A percentile compares a stretch with the other conserved stretches of the same genome.
These are phyloP conservation scores for Drosophila virilis DNA, from an alignment of 1,140 invertebrate genomes.

Conservation along the genomic window DNA sequence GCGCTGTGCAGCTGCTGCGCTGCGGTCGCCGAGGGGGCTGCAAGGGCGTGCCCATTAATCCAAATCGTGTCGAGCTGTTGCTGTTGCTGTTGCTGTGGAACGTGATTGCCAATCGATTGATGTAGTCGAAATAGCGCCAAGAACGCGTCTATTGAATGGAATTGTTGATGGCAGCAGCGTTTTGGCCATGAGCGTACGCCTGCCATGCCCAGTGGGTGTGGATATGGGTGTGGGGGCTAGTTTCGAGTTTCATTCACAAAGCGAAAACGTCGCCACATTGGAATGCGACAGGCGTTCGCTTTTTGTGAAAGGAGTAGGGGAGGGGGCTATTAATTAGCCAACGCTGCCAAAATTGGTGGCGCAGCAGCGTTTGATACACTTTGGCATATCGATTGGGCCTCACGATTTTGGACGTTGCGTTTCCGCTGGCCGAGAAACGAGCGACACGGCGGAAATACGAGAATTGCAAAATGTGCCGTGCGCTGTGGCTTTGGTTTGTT, in stretches of 20 bases:
- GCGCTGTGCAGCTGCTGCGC: slow-evolving; percentile 23
- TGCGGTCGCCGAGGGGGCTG: slow-evolving; percentile 4
- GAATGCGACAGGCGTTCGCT: slow-evolving; percentile 31
- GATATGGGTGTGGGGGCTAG: background rate
- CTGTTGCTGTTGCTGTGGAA: slow-evolving; percentile 21
- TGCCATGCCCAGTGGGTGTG: slow-evolving; percentile 9
- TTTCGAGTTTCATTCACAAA: slow-evolving; percentile 49
- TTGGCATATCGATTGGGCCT: slow-evolving; percentile 20
- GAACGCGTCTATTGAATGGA: slow-evolving; percentile 50
- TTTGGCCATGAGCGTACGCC: slow-evolving; percentile 24
- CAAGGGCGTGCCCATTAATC: slow-evolving; percentile 20
- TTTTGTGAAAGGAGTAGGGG: background rate
- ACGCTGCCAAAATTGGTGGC: slow-evolving; percentile 18
- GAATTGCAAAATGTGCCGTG: slow-evolving; percentile 42
- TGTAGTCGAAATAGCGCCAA: slow-evolving; percentile 75
- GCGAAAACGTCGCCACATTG: slow-evolving; percentile 17
- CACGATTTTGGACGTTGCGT: slow-evolving; percentile 36
- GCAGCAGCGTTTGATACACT: slow-evolving; percentile 44
- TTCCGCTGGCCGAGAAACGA: slow-evolving; percentile 52
- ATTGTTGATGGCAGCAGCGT: slow-evolving; percentile 18
- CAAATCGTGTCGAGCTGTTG: slow-evolving; percentile 24
- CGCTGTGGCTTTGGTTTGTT: slow-evolving; percentile 22
- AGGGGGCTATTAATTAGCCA: slow-evolving; percentile 30
- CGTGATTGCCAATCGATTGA: slow-evolving; percentile 71
- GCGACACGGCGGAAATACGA: slow-evolving; percentile 34